Percentiles rank a stretch among this genome's conserved stretches.
Evolutionary conservation across 2,888 invertebrate genomes (phyloP).

Genomic region (Globia sparganii): DNA sequence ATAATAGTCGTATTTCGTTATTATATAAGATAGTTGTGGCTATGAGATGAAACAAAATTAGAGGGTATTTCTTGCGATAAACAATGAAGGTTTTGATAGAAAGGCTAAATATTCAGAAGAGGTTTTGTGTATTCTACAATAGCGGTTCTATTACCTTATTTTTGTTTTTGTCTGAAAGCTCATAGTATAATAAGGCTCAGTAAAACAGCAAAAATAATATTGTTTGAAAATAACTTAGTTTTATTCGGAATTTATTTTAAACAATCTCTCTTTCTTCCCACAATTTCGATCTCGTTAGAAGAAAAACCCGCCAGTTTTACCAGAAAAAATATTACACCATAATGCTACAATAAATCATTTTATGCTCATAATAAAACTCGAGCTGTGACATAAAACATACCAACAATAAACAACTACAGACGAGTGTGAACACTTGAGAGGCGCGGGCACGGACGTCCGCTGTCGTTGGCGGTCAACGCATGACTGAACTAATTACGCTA

Average conservation of each 20-base stretch:
- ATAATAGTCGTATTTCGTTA: conserved; percentile 22
- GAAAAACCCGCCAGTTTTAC: background rate
- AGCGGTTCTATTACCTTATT: background rate
- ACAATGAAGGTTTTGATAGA: background rate
- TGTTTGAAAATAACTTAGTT: background rate
- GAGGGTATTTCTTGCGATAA: background rate
- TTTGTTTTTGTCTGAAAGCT: background rate
- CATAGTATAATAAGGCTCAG: too few species aligned
- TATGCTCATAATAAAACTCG: conserved; percentile 1
- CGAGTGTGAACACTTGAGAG: conserved; percentile 56
- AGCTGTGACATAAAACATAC: conserved; percentile 27
- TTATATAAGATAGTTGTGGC: background rate
- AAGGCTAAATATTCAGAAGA: background rate
- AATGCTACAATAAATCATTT: background rate
- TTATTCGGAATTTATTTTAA: background rate
- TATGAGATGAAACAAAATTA: background rate
- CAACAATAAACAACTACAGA: conserved; percentile 39
- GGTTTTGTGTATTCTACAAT: background rate
- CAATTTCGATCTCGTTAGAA: background rate
- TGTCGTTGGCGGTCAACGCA: conserved; percentile 65
- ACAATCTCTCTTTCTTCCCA: background rate
- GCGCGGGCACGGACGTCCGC: conserved; percentile 69
- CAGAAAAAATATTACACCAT: background rate
- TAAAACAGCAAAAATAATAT: background rate
- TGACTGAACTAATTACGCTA: conserved; percentile 75